Conservation (phyloP, 2,797 vertebrate genomes). For the Periparus ater region DNA sequence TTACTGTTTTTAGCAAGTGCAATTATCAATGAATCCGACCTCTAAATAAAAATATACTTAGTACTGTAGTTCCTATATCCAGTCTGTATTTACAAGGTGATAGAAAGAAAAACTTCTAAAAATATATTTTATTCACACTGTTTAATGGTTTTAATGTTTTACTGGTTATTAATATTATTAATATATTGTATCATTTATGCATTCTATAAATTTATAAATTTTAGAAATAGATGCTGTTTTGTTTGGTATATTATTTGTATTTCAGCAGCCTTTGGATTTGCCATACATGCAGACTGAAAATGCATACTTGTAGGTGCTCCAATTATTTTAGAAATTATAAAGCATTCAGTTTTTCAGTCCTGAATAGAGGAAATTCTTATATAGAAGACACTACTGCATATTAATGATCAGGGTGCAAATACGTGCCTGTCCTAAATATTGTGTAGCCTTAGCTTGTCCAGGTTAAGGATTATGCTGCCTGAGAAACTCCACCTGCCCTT, state of each 20-base stretch:
- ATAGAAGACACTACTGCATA: background rate
- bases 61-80: background rate
- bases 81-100: background rate
- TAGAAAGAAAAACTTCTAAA: background rate
- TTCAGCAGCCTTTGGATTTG: background rate
- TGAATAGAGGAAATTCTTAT: background rate
- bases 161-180: background rate
- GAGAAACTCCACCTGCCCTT: background rate
- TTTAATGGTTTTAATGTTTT: background rate
- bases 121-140: background rate
- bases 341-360: background rate
- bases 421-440: background rate
- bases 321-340: background rate
- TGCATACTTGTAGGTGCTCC: background rate
- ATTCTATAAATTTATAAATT: background rate
- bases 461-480: background rate
- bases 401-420: background rate
- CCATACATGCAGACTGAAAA: background rate
- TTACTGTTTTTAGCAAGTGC: background rate
- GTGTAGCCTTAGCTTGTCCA: background rate
- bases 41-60: background rate
- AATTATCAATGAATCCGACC: background rate
- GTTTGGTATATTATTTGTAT: background rate
- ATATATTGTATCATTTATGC: background rate
- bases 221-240: background rate